Evolutionary conservation across 2,113 vertebrate genomes (phyloP).

Genomic region (Rhea americana): DNA sequence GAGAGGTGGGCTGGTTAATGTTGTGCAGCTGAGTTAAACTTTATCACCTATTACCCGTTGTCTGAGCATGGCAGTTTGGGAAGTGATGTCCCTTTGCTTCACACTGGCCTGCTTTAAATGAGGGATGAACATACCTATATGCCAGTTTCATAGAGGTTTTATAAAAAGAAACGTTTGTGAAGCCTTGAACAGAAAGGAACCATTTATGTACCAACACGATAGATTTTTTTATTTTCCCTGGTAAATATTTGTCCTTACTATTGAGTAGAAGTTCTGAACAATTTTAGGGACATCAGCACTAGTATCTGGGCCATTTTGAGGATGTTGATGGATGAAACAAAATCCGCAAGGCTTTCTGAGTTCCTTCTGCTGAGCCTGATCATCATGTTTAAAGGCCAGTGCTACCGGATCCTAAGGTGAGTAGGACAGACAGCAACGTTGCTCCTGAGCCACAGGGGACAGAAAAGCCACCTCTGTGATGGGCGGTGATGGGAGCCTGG

Average conservation of each 20-base stretch:
- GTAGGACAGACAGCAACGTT: not conserved
- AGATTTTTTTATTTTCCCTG: not conserved
- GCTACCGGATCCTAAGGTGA: not conserved
- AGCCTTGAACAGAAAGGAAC: not conserved
- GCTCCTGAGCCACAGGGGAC: not conserved
- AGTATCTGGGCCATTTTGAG: not conserved
- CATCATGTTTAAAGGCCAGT: not conserved
- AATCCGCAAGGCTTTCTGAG: not conserved
- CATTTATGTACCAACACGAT: not conserved
- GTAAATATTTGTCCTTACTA: not conserved
- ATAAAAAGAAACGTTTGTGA: not conserved
- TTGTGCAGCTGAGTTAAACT: not conserved
- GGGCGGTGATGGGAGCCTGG: not conserved
- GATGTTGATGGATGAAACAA: not conserved
- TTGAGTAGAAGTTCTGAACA: not conserved
- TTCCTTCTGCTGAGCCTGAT: not conserved
- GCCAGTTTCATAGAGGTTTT: not conserved
- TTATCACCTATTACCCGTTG: not conserved
- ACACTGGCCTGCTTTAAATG: not conserved
- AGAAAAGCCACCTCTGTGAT: not conserved
- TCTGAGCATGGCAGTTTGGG: not conserved
- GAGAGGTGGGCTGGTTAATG: not conserved
- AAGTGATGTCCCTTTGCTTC: not conserved
- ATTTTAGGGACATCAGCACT: fast-evolving
- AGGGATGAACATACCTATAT: not conserved